phyloP scores from a whole-genome alignment of 1,140 invertebrate species.

The Drosophila seguyi region DNA sequence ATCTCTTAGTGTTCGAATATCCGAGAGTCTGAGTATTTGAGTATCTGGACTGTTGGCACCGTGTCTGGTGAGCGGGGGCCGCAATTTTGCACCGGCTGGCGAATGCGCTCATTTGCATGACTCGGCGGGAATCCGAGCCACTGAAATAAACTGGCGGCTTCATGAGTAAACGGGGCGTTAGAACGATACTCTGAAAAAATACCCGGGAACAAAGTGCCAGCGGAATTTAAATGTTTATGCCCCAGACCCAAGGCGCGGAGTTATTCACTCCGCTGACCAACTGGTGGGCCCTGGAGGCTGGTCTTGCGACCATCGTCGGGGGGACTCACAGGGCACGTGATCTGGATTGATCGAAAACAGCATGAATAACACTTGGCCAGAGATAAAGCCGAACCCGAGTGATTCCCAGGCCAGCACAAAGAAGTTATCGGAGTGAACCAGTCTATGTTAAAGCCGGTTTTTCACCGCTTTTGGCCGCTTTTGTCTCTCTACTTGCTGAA shows the following conservation, averaged over 20 bases:
- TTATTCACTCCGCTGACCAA: conserved; percentile 33
- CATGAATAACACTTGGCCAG: conserved; percentile 30
- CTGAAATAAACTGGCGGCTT: conserved; percentile 46
- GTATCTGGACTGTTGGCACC: conserved; percentile 2
- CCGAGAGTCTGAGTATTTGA: conserved; percentile 7
- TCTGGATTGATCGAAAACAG: conserved; percentile 34
- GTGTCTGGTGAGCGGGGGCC: conserved; percentile 14
- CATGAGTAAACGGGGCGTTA: conserved; percentile 61
- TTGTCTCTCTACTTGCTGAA: conserved; percentile 6
- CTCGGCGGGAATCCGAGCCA: conserved; percentile 59
- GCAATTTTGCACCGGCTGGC: conserved; percentile 35
- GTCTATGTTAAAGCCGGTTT: conserved; percentile 47
- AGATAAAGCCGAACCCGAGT: conserved; percentile 31
- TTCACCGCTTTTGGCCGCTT: conserved; percentile 6
- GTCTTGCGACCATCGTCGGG: conserved; percentile 28
- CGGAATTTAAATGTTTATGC: conserved; percentile 34
- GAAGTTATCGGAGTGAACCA: conserved; percentile 18
- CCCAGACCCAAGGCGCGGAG: background rate
- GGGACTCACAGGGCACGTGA: conserved; percentile 48
- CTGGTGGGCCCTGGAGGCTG: conserved; percentile 28
- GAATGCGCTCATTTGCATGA: conserved; percentile 73
- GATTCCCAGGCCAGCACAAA: conserved; percentile 43
- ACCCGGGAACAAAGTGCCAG: conserved; percentile 40
- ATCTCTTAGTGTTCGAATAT: conserved; percentile 5
- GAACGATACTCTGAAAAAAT: conserved; percentile 28